Conservation (phyloP, 2,888 invertebrate genomes). For the Syrphus vitripennis region DNA sequence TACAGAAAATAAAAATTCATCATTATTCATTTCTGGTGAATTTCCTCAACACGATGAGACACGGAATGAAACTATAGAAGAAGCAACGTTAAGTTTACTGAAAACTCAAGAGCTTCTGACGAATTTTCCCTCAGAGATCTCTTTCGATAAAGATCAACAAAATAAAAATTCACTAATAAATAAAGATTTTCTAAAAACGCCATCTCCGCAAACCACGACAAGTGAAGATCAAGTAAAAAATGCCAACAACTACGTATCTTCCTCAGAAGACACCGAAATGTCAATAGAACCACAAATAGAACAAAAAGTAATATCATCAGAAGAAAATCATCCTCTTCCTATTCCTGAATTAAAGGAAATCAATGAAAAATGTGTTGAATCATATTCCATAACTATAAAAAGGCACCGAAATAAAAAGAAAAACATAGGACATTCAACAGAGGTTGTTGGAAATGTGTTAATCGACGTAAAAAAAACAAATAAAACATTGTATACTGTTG, state of each 20-base stretch:
- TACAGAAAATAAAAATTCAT: background rate
- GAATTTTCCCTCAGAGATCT: background rate
- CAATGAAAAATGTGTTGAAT: background rate
- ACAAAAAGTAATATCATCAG: no score
- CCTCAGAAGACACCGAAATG: background rate
- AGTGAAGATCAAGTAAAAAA: background rate
- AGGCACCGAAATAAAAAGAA: background rate
- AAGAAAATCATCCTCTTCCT: background rate
- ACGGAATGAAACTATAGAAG: background rate
- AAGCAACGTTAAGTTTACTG: background rate
- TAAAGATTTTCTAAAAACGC: background rate
- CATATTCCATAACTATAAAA: background rate
- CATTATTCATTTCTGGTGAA: background rate
- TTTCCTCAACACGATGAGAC: background rate
- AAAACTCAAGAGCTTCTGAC: background rate
- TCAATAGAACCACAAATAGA: background rate
- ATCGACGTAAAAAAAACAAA: background rate
- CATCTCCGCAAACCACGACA: background rate
- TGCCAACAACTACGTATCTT: background rate
- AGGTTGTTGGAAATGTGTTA: background rate
- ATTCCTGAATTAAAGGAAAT: background rate
- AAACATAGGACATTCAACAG: background rate
- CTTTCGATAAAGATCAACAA: background rate
- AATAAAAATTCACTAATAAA: background rate
- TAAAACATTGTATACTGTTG: background rate